Evolutionary conservation across 2,888 invertebrate genomes (phyloP), one percentile per base, ranked within the genome.

Genomic region (Scrobipalpa atriplicella): DNA sequence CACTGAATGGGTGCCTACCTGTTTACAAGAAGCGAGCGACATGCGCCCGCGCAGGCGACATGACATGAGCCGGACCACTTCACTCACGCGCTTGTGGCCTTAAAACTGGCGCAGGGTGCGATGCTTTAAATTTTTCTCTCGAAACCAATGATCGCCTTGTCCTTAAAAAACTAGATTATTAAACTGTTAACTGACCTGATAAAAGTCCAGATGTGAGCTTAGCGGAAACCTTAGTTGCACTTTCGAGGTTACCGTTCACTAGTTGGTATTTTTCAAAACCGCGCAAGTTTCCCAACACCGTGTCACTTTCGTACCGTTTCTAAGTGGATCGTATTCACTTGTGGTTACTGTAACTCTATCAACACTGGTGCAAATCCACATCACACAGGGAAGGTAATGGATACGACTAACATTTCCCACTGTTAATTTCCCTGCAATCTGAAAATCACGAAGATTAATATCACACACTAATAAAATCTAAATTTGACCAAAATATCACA

Each of bases 321-420:
- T 81, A 79, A 81, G 78, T 80, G 78, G 82, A 89, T 90, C 88
- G 85, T 80, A 87, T 89, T 86, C 87, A 87, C 87, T 89, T 91
- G 92, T 86, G 92, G 92, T 92, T 86, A 82, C 81, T 83, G 90
- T 90, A 90, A 90, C 79, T 86, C 85, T 83, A 89, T 85, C 82
- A 82, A 82, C 89, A 88, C 89, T 87, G 77, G 80, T 82, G 82
- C 81, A 83, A 85, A 86, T 80, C 82, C 83, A 84, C 85, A 87
- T 87, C 83, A 84, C 88, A 89, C 81, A 82, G 84, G 89, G 86
- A 88, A 90, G 85, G 89, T 87, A 90, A 90, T 83, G 73, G 84
- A 89, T 86, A 88, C 86, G 78, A 80, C 80, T 79, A 80, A 80
- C 82, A 87, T 86, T 88, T 88, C 89, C 78, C 82, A 81, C 79